phyloP scores from a whole-genome alignment of 1,140 invertebrate species.

The Drusus annulatus region DNA sequence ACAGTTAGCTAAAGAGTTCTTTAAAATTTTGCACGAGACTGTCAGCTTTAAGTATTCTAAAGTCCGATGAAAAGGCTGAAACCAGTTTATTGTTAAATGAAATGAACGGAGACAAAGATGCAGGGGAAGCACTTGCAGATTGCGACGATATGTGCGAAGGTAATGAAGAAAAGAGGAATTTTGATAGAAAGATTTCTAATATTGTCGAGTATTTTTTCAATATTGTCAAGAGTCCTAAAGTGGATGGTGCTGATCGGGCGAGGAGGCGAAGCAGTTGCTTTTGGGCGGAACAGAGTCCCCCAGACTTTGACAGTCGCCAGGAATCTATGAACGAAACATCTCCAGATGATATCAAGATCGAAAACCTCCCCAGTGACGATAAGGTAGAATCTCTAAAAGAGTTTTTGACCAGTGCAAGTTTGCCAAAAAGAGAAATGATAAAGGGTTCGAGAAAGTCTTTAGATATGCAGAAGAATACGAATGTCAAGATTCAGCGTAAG shows the following conservation, averaged over 20 bases:
- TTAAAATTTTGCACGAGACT: conserved; percentile 70
- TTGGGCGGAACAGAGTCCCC: conserved; percentile 66
- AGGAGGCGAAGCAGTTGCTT: conserved; percentile 67
- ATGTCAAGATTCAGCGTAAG: conserved; percentile 52
- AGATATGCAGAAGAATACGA: conserved; percentile 42
- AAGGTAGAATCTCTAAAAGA: conserved; percentile 31
- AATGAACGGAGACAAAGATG: neutral
- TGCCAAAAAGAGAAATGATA: neutral
- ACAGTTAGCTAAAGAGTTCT: conserved; percentile 66
- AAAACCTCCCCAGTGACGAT: conserved; percentile 4
- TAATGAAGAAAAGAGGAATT: conserved; percentile 65
- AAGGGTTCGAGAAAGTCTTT: conserved; percentile 26
- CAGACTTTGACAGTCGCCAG: conserved; percentile 62
- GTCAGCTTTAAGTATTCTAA: conserved; percentile 61
- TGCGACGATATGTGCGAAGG: conserved; percentile 63
- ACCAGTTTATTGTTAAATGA: conserved; percentile 61
- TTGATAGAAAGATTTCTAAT: conserved; percentile 66
- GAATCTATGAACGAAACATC: conserved; percentile 60
- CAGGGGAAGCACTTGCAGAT: neutral
- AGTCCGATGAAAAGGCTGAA: conserved; percentile 64
- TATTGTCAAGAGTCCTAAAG: conserved; percentile 68
- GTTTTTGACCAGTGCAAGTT: conserved; percentile 3
- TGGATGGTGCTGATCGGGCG: conserved; percentile 62
- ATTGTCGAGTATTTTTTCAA: conserved; percentile 70
- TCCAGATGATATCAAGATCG: conserved; percentile 65